Evolutionary conservation across 2,797 vertebrate species (phyloP), one percentile per base, ranked within the genome.

Genomic region (Astyanax mexicanus): DNA sequence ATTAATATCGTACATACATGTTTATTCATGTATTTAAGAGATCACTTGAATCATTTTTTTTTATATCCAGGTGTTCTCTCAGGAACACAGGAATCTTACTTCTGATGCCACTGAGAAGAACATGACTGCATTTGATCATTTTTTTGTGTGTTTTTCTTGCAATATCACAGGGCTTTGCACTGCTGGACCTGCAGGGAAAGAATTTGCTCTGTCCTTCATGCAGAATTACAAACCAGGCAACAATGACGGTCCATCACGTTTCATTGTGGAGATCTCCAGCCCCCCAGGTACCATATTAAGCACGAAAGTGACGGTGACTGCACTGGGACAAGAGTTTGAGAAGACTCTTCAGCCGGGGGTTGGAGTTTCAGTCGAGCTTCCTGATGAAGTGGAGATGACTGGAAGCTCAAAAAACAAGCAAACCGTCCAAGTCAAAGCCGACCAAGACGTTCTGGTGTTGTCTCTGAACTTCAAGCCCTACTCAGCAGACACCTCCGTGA

Each of bases 201-300:
- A 92, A 27, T 94, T 93, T 85, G 87, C 90, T 52, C 84, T 80
- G 0, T 80, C 83, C 17, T 94, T 93, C 78, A 86, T 93, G 87
- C 81, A 92, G 83, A 93, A 93, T 69, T 78, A 79, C 11, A 71
- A 45, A 38, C 15, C 60, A 4, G 0, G 42, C 0, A n/a, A 6
- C 6, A 69, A 82, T 10, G 71, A 61, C 19, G 21, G 17, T 2
- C 4, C 15, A 0, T 58, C 77, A 55, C 52, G 47, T 15, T 84
- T 90, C 67, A 17, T 68, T 12, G 80, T 93, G 15, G 70, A 91
- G 17, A 71, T 92, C 64, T 74, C 49, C 5, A 79, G 67, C 25
- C 80, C 89, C 11, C 80, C 87, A 40, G 42, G 10, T 71, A 42
- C 67, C 40, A 45, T 78, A 9, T 51, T 79, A 44, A 74, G 74